Conservation (phyloP, 2,113 vertebrate species). For the Microtus ochrogaster region DNA sequence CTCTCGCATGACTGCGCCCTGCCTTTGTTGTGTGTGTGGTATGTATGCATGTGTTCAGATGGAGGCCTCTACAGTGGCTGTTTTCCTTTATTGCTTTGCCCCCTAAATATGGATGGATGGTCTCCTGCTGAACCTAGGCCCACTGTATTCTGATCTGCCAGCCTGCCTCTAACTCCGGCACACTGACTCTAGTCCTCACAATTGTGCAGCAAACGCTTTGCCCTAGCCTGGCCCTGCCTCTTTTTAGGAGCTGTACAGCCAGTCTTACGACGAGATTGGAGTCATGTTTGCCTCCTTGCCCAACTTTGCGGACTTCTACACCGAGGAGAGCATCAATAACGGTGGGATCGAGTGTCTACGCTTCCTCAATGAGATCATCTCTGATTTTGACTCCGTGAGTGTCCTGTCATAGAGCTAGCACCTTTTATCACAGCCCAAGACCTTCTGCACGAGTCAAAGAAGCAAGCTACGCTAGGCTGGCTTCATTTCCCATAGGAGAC, state of each 20-base stretch:
- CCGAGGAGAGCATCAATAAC: conserved; percentile 98
- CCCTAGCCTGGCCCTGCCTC: not conserved
- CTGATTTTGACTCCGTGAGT: conserved; percentile 97
- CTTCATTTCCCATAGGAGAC: not conserved
- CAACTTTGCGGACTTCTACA: conserved; percentile 98
- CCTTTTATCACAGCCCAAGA: not conserved
- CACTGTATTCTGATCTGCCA: not conserved
- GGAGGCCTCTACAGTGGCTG: too few relatives aligned
- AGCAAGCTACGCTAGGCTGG: not conserved
- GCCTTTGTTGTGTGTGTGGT: not conserved
- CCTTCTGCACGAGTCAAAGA: not conserved
- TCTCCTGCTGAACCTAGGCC: not conserved
- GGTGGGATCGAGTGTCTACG: conserved; percentile 97
- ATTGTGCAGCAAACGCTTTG: not conserved
- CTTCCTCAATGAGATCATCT: conserved; percentile 99
- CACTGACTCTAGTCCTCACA: not conserved
- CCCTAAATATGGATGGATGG: not conserved
- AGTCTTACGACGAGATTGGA: conserved; percentile 97
- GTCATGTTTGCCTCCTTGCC: conserved; percentile 99
- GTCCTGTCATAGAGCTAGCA: not conserved
- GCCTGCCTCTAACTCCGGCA: not conserved
- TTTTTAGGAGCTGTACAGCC: conserved; percentile 95
- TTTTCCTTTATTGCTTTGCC: not conserved
- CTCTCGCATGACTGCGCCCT: accelerated
- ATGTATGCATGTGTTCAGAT: too few relatives aligned